Conservation (phyloP, 2,888 invertebrate species). For the Prenolepis imparis region DNA sequence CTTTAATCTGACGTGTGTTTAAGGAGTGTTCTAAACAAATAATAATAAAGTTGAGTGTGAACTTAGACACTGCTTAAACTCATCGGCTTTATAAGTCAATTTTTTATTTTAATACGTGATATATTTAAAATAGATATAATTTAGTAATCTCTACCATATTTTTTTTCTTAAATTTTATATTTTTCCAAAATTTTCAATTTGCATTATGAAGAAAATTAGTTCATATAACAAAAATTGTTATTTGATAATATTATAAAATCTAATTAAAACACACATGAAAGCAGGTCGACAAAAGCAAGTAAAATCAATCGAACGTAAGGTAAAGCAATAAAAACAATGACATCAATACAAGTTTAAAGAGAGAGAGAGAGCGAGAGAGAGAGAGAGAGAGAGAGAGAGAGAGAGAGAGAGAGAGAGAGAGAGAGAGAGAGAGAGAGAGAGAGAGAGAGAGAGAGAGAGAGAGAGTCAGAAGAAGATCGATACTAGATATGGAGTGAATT, state of each 20-base stretch:
- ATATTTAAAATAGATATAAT: not conserved
- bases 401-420: not conserved
- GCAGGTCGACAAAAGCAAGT: conserved; percentile 14
- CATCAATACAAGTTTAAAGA: conserved; percentile 29
- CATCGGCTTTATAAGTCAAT: not conserved
- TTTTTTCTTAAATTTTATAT: no score
- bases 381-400: not conserved
- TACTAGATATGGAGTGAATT: conserved; percentile 65
- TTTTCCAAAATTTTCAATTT: no score
- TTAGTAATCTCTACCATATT: no score
- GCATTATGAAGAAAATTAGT: no score
- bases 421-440: not conserved
- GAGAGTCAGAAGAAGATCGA: conserved; percentile 58
- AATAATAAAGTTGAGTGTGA: no score
- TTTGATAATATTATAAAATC: not conserved
- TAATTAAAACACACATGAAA: conserved; percentile 38
- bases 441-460: not conserved
- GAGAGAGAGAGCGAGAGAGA: not conserved
- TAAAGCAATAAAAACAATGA: conserved; percentile 35
- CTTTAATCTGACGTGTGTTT: no score
- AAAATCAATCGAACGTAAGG: conserved; percentile 48
- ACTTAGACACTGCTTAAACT: no score
- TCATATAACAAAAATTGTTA: no score
- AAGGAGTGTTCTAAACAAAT: no score
- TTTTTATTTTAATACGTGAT: not conserved